phyloP scores from a whole-genome alignment of 2,888 invertebrate genomes.

The Atethmia centrago region DNA sequence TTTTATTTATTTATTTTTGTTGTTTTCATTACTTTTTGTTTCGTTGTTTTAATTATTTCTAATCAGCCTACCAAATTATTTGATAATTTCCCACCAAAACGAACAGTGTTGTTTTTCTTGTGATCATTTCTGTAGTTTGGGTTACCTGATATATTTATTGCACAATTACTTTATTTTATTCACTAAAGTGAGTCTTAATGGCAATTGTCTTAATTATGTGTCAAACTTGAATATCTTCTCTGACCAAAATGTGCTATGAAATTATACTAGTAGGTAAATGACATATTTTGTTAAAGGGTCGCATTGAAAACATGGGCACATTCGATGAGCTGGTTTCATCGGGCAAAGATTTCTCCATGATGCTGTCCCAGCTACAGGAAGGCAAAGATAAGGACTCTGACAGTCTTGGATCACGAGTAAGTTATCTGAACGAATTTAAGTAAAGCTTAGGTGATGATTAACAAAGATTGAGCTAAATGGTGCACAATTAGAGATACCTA shows the following conservation, averaged over 20 bases:
- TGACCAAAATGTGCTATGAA: not conserved
- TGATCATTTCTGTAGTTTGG: not conserved
- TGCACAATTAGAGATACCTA: not conserved
- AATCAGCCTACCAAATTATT: not conserved
- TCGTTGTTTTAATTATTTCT: no score
- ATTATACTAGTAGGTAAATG: not conserved
- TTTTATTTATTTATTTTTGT: not conserved
- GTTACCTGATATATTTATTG: not conserved
- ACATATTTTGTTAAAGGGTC: constrained; percentile 82
- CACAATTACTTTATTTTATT: no score
- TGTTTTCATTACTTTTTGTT: not conserved
- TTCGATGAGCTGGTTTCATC: constrained; percentile 90
- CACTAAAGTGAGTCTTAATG: not conserved
- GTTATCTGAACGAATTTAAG: constrained; percentile 41
- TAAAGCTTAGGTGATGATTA: not conserved
- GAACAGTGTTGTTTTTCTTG: not conserved
- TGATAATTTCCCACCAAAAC: no score
- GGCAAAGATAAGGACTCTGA: constrained; percentile 83
- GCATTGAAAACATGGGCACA: constrained; percentile 91
- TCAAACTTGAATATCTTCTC: not conserved
- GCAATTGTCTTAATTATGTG: not conserved
- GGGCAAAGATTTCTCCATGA: constrained; percentile 91
- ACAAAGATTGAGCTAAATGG: not conserved
- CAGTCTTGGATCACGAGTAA: constrained; percentile 78
- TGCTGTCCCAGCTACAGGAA: constrained; percentile 86